phyloP scores from a whole-genome alignment of 2,113 vertebrate species.

The Gnathonemus echidnorhynchus region DNA sequence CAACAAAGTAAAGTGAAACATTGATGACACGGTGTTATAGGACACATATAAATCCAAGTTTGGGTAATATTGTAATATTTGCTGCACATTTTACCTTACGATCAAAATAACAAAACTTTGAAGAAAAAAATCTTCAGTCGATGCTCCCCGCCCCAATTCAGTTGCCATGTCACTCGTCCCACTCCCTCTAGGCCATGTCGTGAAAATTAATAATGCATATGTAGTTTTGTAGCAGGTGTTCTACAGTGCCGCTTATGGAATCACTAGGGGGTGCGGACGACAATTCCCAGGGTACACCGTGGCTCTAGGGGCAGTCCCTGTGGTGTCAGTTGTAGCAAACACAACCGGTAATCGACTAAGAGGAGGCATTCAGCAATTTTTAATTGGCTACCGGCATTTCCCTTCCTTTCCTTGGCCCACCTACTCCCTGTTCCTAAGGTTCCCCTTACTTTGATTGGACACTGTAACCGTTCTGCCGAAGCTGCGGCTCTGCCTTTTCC shows the following conservation, averaged over 20 bases:
- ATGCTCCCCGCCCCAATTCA: constrained; percentile 11
- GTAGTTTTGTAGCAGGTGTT: constrained; percentile 22
- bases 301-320: constrained; percentile 39
- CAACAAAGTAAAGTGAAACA: not conserved
- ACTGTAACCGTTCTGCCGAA: constrained; percentile 77
- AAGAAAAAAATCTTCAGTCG: not conserved
- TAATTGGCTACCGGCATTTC: constrained; percentile 50
- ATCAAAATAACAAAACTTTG: constrained; percentile 10
- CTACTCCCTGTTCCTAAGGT: constrained; percentile 67
- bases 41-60: not conserved
- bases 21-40: not conserved
- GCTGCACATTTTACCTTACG: not conserved
- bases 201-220: constrained; percentile 11
- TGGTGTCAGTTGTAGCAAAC: constrained; percentile 66
- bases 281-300: constrained; percentile 46
- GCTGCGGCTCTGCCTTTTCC: constrained; percentile 50
- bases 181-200: not conserved
- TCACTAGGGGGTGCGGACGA: constrained; percentile 36
- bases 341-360: constrained; percentile 51
- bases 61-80: not conserved
- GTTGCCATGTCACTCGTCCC: constrained; percentile 13
- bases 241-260: not conserved
- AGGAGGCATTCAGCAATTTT: constrained; percentile 43
- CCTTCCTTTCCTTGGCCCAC: constrained; percentile 45
- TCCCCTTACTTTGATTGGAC: constrained; percentile 61